These are phyloP conservation scores for Tetragnatha montana DNA, from an alignment of 2,888 invertebrate genomes.

Conservation along the genomic window DNA sequence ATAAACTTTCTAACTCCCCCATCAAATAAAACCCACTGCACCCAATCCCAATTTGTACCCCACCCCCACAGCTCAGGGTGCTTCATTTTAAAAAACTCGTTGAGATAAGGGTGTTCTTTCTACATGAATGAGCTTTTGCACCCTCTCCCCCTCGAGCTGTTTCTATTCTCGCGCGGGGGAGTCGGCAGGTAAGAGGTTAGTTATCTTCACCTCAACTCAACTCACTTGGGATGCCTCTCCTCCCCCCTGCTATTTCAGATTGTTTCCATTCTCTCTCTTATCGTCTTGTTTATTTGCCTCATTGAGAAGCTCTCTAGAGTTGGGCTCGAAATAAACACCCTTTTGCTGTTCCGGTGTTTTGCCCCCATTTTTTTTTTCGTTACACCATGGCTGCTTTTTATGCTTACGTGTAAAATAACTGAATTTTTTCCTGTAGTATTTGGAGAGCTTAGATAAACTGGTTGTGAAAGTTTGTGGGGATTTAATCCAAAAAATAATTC, in stretches of 20 bases:
- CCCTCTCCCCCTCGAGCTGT: constrained; percentile 3
- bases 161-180: constrained; percentile 4
- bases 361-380: background rate
- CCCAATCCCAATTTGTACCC: too few relatives aligned
- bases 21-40: too few relatives aligned
- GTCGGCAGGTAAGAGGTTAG: constrained; percentile 23
- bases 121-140: constrained; percentile 25
- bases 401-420: too few relatives aligned
- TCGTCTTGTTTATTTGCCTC: background rate
- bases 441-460: too few relatives aligned
- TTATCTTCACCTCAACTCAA: background rate
- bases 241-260: background rate
- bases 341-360: constrained; percentile 23
- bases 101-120: constrained; percentile 17
- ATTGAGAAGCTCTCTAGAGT: background rate
- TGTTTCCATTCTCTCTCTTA: background rate
- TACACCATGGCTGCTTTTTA: too few relatives aligned
- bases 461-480: too few relatives aligned
- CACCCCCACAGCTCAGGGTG: too few relatives aligned
- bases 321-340: constrained; percentile 35
- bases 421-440: too few relatives aligned
- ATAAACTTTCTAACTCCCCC: too few relatives aligned
- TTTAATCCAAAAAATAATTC: too few relatives aligned
- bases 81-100: too few relatives aligned
- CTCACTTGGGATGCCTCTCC: background rate